Conservation (phyloP, 2,888 invertebrate genomes). For the Oscheius sp. region DNA sequence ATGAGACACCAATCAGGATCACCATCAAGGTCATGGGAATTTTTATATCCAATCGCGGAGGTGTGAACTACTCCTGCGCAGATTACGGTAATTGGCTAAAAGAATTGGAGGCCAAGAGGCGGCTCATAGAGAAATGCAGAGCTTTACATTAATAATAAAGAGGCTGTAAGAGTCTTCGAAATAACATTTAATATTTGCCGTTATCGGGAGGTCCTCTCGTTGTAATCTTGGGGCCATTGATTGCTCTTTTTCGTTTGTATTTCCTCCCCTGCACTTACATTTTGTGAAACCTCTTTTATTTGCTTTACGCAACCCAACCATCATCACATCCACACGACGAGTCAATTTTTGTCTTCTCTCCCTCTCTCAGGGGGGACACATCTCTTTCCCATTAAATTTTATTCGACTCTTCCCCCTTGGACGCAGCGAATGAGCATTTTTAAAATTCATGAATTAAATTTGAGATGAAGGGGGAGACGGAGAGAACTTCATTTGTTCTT, state of each 20-base stretch:
- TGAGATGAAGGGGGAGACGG: too few species aligned
- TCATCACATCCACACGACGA: conserved; percentile 12
- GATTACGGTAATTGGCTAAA: too few species aligned
- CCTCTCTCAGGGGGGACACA: background rate
- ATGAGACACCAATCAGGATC: background rate
- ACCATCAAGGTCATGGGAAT: too few species aligned
- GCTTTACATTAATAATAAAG: background rate
- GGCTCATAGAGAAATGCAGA: background rate
- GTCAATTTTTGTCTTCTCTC: conserved; percentile 1
- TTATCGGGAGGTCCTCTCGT: background rate
- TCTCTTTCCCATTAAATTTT: background rate
- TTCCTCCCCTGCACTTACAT: conserved; percentile 23
- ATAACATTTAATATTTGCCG: conserved; percentile 1
- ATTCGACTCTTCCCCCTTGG: background rate
- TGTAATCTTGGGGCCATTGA: too few species aligned
- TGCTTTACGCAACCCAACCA: conserved; percentile 16
- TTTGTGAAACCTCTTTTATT: conserved; percentile 25
- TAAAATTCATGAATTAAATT: too few species aligned
- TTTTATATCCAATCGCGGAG: too few species aligned
- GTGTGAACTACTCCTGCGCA: too few species aligned
- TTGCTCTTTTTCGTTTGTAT: conserved; percentile 22
- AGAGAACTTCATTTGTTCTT: too few species aligned
- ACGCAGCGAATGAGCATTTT: too few species aligned
- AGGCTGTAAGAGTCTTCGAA: background rate
- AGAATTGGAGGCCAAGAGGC: too few species aligned